Percentiles rank a stretch among this genome's conserved stretches.
These are phyloP conservation scores for Geotrupes spiniger DNA, from an alignment of 2,888 invertebrate species.

Conservation along the genomic window DNA sequence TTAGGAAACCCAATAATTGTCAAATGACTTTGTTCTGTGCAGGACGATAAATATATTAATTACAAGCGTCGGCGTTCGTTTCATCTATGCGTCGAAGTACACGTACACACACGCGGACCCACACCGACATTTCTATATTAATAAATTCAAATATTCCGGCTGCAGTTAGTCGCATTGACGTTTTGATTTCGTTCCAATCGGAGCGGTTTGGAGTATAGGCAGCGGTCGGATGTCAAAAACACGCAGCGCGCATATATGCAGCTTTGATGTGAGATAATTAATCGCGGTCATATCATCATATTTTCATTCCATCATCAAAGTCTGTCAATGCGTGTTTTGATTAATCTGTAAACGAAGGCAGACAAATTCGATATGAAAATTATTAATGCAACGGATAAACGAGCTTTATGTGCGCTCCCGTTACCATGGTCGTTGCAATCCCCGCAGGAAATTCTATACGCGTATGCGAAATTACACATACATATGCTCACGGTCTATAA, in stretches of 20 bases:
- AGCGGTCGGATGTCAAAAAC: constrained; percentile 28
- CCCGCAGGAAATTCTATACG: too few relatives aligned
- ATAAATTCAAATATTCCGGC: constrained; percentile 19
- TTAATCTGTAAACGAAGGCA: constrained; percentile 31
- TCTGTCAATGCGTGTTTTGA: constrained; percentile 39
- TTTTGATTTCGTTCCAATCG: constrained; percentile 15
- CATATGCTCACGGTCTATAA: too few relatives aligned
- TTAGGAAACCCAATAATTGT: background rate
- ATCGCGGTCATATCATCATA: constrained; percentile 40
- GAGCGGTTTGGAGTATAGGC: constrained; percentile 14
- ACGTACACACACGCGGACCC: too few relatives aligned
- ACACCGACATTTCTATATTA: constrained; percentile 12
- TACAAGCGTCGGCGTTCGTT: too few relatives aligned
- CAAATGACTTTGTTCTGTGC: constrained; percentile 4
- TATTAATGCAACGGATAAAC: constrained; percentile 5
- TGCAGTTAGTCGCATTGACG: constrained; percentile 10
- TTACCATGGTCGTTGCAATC: too few relatives aligned
- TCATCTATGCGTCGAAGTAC: too few relatives aligned
- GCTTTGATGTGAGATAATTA: constrained; percentile 45
- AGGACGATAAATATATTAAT: background rate
- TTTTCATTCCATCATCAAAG: constrained; percentile 44
- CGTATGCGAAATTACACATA: too few relatives aligned
- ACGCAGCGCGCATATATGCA: constrained; percentile 28
- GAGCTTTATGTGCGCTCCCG: background rate
- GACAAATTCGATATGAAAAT: constrained; percentile 14